phyloP scores from a whole-genome alignment of 2,888 invertebrate species.

The Stenurella melanura region DNA sequence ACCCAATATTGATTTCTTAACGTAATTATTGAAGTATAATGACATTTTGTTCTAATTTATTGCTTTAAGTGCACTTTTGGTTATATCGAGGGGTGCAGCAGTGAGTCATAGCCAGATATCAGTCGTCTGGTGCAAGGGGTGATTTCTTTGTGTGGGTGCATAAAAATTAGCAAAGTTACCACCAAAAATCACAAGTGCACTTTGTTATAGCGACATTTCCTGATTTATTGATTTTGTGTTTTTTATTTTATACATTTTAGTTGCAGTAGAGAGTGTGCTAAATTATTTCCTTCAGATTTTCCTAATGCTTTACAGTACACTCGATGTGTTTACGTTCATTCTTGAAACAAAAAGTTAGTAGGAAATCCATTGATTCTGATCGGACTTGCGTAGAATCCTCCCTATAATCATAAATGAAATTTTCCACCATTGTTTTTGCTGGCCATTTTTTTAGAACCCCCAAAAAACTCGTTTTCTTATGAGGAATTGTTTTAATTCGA shows the following conservation, averaged over 20 bases:
- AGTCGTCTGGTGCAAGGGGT: background rate
- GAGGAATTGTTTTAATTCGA: too few relatives aligned
- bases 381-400: too few relatives aligned
- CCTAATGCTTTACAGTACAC: too few relatives aligned
- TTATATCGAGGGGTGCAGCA: background rate
- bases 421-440: too few relatives aligned
- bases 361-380: too few relatives aligned
- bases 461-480: too few relatives aligned
- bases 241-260: background rate
- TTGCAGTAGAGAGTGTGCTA: too few relatives aligned
- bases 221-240: background rate
- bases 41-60: slow-evolving; percentile 27
- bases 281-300: too few relatives aligned
- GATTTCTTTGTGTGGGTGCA: slow-evolving; percentile 19
- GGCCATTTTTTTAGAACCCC: too few relatives aligned
- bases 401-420: too few relatives aligned
- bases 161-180: slow-evolving; percentile 16
- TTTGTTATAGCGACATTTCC: background rate
- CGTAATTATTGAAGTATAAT: slow-evolving; percentile 16
- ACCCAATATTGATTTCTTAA: slow-evolving; percentile 1
- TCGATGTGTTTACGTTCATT: too few relatives aligned
- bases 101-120: slow-evolving; percentile 29
- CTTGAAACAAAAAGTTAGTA: too few relatives aligned
- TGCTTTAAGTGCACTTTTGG: background rate
- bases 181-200: background rate